Conservation (phyloP, 92 coral and sea anemone genomes). For the Hydrozoanthus gracilis region DNA sequence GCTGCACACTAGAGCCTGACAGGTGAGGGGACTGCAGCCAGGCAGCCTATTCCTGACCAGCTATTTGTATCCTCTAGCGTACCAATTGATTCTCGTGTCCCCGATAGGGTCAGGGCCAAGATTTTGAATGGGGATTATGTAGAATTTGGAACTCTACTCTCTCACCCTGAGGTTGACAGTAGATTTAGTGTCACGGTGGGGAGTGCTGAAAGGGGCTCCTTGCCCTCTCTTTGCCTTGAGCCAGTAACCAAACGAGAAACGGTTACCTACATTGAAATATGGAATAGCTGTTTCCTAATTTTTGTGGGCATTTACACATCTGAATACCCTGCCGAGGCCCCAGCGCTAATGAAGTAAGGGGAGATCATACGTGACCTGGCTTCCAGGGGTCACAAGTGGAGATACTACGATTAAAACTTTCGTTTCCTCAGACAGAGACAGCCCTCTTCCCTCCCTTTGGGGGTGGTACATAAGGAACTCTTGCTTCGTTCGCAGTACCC, state of each 20-base stretch:
- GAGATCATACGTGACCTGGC: slow-evolving; percentile 67
- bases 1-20: no score
- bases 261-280: slow-evolving; percentile 29
- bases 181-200: slow-evolving; percentile 36
- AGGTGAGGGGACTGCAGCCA: no score
- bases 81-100: slow-evolving; percentile 42
- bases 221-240: slow-evolving; percentile 54
- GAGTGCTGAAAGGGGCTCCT: slow-evolving; percentile 44
- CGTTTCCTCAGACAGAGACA: slow-evolving; percentile 56
- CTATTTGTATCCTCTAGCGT: no score
- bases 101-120: slow-evolving; percentile 34
- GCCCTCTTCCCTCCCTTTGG: slow-evolving; percentile 52
- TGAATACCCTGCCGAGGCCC: slow-evolving; percentile 61
- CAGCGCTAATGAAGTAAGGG: slow-evolving; percentile 70
- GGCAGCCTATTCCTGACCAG: no score
- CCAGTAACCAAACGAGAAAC: slow-evolving; percentile 42
- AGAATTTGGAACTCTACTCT: slow-evolving; percentile 42
- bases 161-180: slow-evolving; percentile 11
- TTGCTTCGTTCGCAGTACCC: slow-evolving; percentile 59
- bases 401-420: slow-evolving; percentile 68
- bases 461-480: slow-evolving; percentile 54
- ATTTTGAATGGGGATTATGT: slow-evolving; percentile 58
- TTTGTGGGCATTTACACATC: slow-evolving; percentile 58
- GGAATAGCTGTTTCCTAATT: slow-evolving; percentile 54
- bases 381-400: slow-evolving; percentile 60